Base-by-base conservation (phyloP, 2,113 vertebrate genomes). In the Myiozetetes cayanensis region DNA sequence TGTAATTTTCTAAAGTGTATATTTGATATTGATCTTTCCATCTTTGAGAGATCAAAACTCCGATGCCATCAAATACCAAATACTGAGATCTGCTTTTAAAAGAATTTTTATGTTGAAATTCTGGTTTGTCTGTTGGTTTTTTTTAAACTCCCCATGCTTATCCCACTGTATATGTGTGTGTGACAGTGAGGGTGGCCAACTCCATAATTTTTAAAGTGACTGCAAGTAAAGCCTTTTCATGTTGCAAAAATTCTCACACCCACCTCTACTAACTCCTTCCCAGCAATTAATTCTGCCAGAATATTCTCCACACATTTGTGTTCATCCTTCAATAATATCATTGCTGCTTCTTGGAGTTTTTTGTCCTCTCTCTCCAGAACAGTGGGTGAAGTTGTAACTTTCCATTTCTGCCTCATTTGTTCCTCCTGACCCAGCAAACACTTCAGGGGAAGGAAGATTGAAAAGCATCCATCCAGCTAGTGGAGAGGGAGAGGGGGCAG, bases 261-360 rank as follows among this genome's bases (percentile, higher is more conserved):
- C 95, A 97, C 96, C 73, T 93, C 94, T 87, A 85, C 92, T 67
- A 85, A 93, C 96, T 96, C 85, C 87, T 94, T 97, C 93, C 95
- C 39, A 4, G 96, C 80, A 96, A 95, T 97, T 96, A 97, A 89
- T 95, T 96, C 95, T 97, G 94, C 96, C 95, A 97, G 86, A 97
- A 97, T 91, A 86, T 95, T 96, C 95, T 96, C 94, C 73, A 59
- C 73, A 87, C 89, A 89, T 95, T 75, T 92, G 49, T 91, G 84
- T 87, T 95, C 95, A 95, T 93, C 96, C 66, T 94, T 95, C 96
- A 96, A 82, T 91, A 93, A 93, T 72, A 68, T 14, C 61, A 37
- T 70, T 94, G 68, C 76, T 78, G 65, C 70, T 87, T 74, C 47
- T 86, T 46, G 46, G 79, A 80, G 73, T 72, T 91, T 94, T 95